A percentile compares a stretch with the other conserved stretches of the same genome.
phyloP scores from a whole-genome alignment of 2,113 vertebrate genomes.

The Notarius lentiginosus region DNA sequence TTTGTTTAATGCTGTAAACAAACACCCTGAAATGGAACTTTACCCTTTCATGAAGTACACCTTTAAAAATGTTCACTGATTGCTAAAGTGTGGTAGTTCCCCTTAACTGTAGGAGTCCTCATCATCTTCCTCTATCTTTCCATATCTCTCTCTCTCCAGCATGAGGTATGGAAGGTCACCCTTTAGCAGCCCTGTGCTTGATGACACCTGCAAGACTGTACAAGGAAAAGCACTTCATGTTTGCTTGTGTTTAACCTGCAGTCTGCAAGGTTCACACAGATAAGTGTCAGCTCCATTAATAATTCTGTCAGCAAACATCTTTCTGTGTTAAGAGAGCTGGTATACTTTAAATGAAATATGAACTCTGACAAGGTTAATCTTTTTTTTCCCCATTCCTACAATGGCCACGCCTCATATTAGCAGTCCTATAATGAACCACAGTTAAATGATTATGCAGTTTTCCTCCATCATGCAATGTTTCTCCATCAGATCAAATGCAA shows the following conservation, averaged over 20 bases:
- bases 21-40: background rate
- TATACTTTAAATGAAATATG: constrained; percentile 17
- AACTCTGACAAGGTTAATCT: background rate
- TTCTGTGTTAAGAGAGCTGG: constrained; percentile 28
- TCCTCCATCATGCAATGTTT: background rate
- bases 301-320: constrained; percentile 26
- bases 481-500: background rate
- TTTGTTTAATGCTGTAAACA: background rate
- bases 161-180: constrained; percentile 44
- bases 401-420: background rate
- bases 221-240: constrained; percentile 60
- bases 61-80: background rate
- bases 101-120: background rate
- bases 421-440: background rate
- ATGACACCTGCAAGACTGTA: constrained; percentile 25
- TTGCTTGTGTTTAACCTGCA: constrained; percentile 35
- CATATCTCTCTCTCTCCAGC: background rate
- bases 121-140: background rate
- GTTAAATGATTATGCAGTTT: background rate
- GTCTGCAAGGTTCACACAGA: background rate
- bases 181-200: constrained; percentile 35
- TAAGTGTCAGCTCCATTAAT: constrained; percentile 22
- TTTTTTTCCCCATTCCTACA: background rate
- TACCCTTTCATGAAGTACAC: background rate
- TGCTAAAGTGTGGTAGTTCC: background rate